Percentiles rank a stretch among this genome's conserved stretches.
Evolutionary conservation across 53 echinoderm and acorn worm genomes (phyloP).

Genomic region (Crossaster papposus): DNA sequence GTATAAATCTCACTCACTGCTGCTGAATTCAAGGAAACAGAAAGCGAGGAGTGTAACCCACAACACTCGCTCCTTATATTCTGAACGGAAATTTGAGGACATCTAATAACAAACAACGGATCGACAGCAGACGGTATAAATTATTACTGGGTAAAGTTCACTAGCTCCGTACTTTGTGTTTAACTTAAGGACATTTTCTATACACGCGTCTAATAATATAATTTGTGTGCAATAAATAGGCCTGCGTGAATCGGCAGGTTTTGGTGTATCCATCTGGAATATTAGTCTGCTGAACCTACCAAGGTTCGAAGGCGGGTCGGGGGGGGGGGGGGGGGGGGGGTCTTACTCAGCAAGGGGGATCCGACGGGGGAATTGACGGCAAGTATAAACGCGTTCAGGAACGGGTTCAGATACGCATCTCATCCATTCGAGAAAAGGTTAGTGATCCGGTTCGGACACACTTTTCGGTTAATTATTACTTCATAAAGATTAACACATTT

Average conservation of each 20-base stretch:
- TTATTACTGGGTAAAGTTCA: neutral
- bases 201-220: neutral
- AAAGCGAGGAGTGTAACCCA: neutral
- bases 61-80: neutral
- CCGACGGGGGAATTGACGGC: too few relatives aligned
- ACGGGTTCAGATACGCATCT: too few relatives aligned
- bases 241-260: neutral
- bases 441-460: too few relatives aligned
- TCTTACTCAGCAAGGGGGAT: too few relatives aligned
- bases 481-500: too few relatives aligned
- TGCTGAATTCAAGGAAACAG: slow-evolving; percentile 17
- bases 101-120: slow-evolving; percentile 40
- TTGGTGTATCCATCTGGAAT: neutral
- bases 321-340: too few relatives aligned
- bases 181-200: neutral
- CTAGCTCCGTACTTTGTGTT: neutral
- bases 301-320: too few relatives aligned
- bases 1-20: slow-evolving; percentile 13
- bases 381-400: too few relatives aligned
- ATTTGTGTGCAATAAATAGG: neutral
- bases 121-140: neutral
- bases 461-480: too few relatives aligned
- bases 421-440: too few relatives aligned
- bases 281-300: neutral
- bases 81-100: neutral